Evolutionary conservation across 2,797 vertebrate species (phyloP), one percentile per base, ranked within the genome.

Genomic region (Hypotaenidia okinawae): DNA sequence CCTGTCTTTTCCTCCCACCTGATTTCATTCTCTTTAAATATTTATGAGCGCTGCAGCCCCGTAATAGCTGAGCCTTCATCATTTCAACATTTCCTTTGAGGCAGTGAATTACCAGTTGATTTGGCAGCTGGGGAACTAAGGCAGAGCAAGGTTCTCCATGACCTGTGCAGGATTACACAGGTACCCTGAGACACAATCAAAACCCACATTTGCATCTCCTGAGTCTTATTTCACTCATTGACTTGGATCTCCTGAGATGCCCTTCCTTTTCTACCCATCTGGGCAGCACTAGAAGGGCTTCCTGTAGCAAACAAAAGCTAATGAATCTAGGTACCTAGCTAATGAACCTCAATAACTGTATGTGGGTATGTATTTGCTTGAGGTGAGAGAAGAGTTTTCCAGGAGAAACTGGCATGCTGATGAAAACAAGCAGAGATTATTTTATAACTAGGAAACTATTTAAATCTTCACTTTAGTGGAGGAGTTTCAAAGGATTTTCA

Each of bases 401-500:
- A 83, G 92, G 74, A n/a, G 11, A 93, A 88, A 82, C 66, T 77
- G 80, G 64, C 49, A 62, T 35, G 78, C 57, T 84, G 75, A 89
- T 92, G 84, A 92, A 96, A 96, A 96, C 45, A 61, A 78, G 51
- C 43, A 33, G 70, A 77, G 77, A 83, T 89, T 79, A 63, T 90
- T 93, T 89, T 91, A 59, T 88, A 89, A 73, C 67, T 95, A 67
- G 77, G 87, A 82, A 91, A 73, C 35, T 87, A 68, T 95, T 97
- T 95, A 93, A 92, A 94, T 73, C 45, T 84, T 70, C 0, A 1
- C 63, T 86, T 88, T 47, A 67, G 64, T 87, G 91, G 93, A 92
- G 90, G 91, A 90, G 64, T 93, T 95, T 94, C 95, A 94, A 94
- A 95, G 91, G 75, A 39, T 80, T 93, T 81, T 74, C 86, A 68